Evolutionary conservation across 2,888 invertebrate genomes (phyloP).

Genomic region (Ormyrus rosae): DNA sequence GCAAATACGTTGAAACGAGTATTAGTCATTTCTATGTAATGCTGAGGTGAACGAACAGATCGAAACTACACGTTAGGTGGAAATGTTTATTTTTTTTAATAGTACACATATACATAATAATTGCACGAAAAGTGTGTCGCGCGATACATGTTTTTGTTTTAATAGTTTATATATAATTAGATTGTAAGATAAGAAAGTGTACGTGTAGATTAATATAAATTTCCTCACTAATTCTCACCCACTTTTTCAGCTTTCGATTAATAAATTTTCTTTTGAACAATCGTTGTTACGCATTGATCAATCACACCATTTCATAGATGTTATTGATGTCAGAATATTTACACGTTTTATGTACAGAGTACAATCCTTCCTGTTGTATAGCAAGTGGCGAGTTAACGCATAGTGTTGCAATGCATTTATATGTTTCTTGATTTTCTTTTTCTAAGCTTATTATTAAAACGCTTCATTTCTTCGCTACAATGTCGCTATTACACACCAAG

Average conservation of each 20-base stretch:
- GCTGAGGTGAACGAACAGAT: no score
- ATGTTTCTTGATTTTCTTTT: no score
- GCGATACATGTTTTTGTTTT: constrained; percentile 1
- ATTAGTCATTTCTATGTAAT: no score
- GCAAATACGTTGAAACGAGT: no score
- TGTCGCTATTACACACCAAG: not conserved
- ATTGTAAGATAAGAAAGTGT: constrained; percentile 1
- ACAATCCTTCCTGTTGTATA: constrained; percentile 15
- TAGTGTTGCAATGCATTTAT: no score
- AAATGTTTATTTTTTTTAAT: constrained; percentile 28
- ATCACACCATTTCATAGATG: not conserved
- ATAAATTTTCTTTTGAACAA: not conserved
- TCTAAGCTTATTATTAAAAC: not conserved
- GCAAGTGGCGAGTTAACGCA: no score
- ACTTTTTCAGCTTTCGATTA: no score
- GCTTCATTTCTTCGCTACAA: not conserved
- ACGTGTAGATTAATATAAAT: not conserved
- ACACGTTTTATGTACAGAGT: constrained; percentile 35
- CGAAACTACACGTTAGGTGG: not conserved
- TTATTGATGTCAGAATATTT: constrained; percentile 20
- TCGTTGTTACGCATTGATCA: constrained; percentile 1
- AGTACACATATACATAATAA: constrained; percentile 7
- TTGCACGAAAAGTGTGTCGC: not conserved
- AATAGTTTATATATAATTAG: not conserved
- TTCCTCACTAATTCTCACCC: no score